phyloP scores from a whole-genome alignment of 2,888 invertebrate species.

The Pseudanteris insignis region DNA sequence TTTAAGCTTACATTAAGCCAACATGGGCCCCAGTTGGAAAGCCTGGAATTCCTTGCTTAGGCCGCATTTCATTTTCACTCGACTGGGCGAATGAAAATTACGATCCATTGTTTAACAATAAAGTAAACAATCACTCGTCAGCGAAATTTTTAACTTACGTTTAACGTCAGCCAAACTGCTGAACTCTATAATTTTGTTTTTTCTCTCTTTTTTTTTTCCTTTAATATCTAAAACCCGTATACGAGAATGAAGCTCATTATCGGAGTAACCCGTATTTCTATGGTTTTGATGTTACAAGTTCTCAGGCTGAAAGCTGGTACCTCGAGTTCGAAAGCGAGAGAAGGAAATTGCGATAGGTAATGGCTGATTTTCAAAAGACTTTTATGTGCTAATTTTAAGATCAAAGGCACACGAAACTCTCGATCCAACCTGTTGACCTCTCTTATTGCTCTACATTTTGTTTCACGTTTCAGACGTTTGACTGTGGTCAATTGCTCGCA shows the following conservation, averaged over 20 bases:
- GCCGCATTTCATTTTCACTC: no score
- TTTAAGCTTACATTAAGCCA: no score
- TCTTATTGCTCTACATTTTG: slow-evolving; percentile 13
- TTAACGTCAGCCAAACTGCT: no score
- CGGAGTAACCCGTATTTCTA: slow-evolving; percentile 26
- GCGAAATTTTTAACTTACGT: no score
- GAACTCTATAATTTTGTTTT: no score
- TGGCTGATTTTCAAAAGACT: slow-evolving; percentile 21
- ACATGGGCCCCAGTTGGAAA: no score
- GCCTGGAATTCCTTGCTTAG: no score
- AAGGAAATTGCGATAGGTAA: slow-evolving; percentile 15
- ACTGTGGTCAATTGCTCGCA: slow-evolving; percentile 2
- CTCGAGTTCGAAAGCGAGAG: slow-evolving; percentile 11
- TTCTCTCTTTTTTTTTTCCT: no score
- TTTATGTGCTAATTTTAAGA: slow-evolving; percentile 12
- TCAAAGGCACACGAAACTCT: slow-evolving; percentile 15
- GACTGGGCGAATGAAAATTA: no score
- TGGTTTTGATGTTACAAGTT: slow-evolving; percentile 14
- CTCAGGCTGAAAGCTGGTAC: slow-evolving; percentile 6
- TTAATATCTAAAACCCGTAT: slow-evolving; percentile 22
- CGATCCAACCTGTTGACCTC: slow-evolving; percentile 20
- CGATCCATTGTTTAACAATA: no score
- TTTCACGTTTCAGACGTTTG: not conserved
- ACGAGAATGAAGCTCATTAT: slow-evolving; percentile 19
- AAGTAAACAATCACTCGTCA: no score